Conservation (phyloP, 2,888 invertebrate species). For the Diogma glabrata region DNA sequence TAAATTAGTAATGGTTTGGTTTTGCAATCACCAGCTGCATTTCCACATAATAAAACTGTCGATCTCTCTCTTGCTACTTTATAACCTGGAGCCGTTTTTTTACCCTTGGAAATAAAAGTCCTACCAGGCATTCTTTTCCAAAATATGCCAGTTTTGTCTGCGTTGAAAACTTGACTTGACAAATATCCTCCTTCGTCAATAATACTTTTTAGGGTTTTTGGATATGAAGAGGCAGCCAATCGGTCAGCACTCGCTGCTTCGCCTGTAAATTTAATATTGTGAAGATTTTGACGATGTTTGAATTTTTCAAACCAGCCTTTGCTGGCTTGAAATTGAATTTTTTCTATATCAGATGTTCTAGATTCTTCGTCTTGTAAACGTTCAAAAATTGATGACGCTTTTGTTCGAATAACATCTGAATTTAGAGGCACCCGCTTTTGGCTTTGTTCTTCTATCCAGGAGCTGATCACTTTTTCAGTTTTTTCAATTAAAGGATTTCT, state of each 20-base stretch:
- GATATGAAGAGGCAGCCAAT: no score
- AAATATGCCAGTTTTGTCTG: conserved; percentile 19
- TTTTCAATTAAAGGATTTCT: no score
- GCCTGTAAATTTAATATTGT: conserved; percentile 20
- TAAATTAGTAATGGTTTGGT: conserved; percentile 22
- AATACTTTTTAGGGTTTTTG: conserved; percentile 18
- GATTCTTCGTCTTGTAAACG: conserved; percentile 15
- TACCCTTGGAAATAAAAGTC: no score
- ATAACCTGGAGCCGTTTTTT: conserved; percentile 18
- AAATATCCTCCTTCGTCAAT: conserved; percentile 18
- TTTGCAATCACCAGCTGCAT: conserved; percentile 17
- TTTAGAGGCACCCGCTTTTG: conserved; percentile 19
- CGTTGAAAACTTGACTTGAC: conserved; percentile 14
- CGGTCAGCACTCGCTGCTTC: conserved; percentile 20
- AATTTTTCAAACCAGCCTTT: conserved; percentile 20
- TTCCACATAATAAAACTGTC: conserved; percentile 23
- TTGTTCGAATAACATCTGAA: conserved; percentile 20
- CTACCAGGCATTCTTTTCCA: no score
- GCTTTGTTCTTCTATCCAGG: conserved; percentile 20
- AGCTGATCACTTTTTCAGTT: no score
- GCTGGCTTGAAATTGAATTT: conserved; percentile 20
- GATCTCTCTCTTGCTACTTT: conserved; percentile 23
- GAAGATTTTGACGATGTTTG: conserved; percentile 14
- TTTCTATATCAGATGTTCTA: not conserved
- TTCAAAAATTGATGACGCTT: conserved; percentile 20